Evolutionary conservation across 2,888 invertebrate species (phyloP).

Genomic region (Caenorhabditis angaria): DNA sequence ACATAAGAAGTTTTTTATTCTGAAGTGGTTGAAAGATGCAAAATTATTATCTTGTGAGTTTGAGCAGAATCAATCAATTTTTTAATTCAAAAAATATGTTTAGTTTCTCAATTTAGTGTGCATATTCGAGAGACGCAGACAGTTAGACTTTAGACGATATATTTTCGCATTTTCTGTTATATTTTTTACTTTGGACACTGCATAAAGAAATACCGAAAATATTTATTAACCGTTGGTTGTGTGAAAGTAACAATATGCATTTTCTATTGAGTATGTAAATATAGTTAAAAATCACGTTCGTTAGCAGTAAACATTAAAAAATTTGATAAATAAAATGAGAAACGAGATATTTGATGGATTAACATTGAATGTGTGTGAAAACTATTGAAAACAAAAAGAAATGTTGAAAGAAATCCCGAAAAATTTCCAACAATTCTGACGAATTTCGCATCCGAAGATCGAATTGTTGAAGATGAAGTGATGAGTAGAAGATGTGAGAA

Average conservation of each 20-base stretch:
- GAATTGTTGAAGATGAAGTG: not conserved
- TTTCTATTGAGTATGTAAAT: not conserved
- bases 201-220: too few species aligned
- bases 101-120: too few species aligned
- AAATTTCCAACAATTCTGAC: not conserved
- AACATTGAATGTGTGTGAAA: not conserved
- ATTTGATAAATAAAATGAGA: not conserved
- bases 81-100: too few species aligned
- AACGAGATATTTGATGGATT: not conserved
- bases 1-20: too few species aligned
- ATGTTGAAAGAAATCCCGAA: not conserved
- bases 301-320: not conserved
- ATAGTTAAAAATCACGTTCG: not conserved
- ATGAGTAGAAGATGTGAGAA: not conserved
- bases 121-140: too few species aligned
- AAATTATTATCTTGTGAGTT: too few species aligned
- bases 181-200: too few species aligned
- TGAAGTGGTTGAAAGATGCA: too few species aligned
- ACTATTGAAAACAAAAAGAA: not conserved
- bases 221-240: too few species aligned
- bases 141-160: too few species aligned
- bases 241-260: not conserved
- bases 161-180: too few species aligned
- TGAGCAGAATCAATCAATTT: too few species aligned
- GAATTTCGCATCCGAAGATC: not conserved